Evolutionary conservation across 1,140 invertebrate species (phyloP).

Genomic region (Zaprionus taronus): DNA sequence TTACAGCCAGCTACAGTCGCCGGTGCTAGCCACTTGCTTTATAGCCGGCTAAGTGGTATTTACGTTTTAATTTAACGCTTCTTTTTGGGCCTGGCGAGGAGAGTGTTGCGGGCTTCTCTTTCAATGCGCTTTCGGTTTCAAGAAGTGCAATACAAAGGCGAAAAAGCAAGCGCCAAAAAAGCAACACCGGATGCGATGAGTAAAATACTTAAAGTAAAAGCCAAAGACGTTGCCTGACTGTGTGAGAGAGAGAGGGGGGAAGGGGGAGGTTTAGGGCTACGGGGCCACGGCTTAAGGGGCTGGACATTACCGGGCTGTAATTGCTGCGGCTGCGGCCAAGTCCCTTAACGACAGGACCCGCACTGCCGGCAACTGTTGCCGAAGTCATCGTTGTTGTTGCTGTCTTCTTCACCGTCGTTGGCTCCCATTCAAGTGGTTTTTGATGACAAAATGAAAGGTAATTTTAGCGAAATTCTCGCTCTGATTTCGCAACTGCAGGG

Average conservation of each 20-base stretch:
- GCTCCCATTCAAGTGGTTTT: conserved; percentile 80
- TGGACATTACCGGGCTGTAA: conserved; percentile 73
- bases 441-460: conserved; percentile 84
- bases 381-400: background rate
- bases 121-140: conserved; percentile 76
- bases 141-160: conserved; percentile 65
- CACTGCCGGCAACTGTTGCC: conserved; percentile 37
- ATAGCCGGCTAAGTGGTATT: conserved; percentile 78
- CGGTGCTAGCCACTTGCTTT: conserved; percentile 64
- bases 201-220: conserved; percentile 68
- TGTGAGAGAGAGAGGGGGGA: no score
- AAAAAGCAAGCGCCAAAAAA: conserved; percentile 52
- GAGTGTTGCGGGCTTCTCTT: background rate
- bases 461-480: conserved; percentile 71
- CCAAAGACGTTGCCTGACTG: conserved; percentile 38
- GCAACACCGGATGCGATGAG: conserved; percentile 56
- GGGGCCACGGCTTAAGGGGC: conserved; percentile 22
- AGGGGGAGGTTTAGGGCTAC: background rate
- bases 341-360: conserved; percentile 56
- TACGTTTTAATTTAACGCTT: conserved; percentile 82
- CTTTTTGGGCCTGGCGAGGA: conserved; percentile 30
- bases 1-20: conserved; percentile 52
- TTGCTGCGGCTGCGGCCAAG: conserved; percentile 66
- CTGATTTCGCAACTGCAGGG: conserved; percentile 61
- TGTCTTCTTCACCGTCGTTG: conserved; percentile 14